Percentiles rank a stretch among this genome's conserved stretches.
These are phyloP conservation scores for Phylloscopus trochiloides DNA, from an alignment of 2,113 vertebrate genomes.

Conservation along the genomic window DNA sequence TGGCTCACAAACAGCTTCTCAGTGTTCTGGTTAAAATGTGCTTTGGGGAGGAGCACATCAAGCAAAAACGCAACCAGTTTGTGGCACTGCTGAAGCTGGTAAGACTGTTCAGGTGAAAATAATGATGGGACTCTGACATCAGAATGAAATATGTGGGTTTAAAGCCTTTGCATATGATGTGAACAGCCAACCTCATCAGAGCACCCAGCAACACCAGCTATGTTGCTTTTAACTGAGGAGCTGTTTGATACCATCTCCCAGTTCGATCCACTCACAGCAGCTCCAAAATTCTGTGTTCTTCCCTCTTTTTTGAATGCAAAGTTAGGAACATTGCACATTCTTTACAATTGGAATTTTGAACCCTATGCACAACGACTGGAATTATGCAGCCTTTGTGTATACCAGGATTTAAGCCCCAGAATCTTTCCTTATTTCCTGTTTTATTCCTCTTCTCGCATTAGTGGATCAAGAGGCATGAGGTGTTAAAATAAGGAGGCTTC, in stretches of 20 bases:
- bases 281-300: background rate
- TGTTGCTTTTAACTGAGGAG: background rate
- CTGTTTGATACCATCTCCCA: background rate
- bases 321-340: background rate
- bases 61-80: background rate
- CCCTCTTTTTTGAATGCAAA: background rate
- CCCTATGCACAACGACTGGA: background rate
- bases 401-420: background rate
- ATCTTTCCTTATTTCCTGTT: background rate
- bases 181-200: background rate
- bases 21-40: background rate
- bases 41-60: background rate
- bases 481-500: slow-evolving; percentile 61
- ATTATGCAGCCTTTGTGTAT: background rate
- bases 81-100: background rate
- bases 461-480: background rate
- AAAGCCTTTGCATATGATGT: background rate
- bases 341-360: background rate
- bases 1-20: background rate
- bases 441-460: background rate
- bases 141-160: background rate
- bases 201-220: background rate
- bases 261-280: background rate
- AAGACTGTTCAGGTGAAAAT: background rate
- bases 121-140: background rate